Percentiles rank a stretch among this genome's conserved stretches.
Conservation (phyloP, 2,888 invertebrate genomes). For the Drosophila birchii region DNA sequence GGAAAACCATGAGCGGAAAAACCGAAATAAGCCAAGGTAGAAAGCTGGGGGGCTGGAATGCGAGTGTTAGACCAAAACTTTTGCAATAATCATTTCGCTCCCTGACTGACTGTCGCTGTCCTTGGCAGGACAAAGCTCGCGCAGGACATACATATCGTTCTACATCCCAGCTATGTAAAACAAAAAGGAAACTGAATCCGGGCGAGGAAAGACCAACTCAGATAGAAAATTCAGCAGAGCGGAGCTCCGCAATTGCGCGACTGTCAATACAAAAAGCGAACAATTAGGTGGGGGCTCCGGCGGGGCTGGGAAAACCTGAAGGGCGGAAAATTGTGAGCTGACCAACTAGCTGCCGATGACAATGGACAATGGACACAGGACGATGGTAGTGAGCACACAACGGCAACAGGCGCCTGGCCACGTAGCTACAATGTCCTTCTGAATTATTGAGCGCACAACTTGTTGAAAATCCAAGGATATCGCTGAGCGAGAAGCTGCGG, state of each 20-base stretch:
- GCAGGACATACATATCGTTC: conserved; percentile 20
- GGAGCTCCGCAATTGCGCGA: conserved; percentile 70
- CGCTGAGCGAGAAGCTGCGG: conserved; percentile 24
- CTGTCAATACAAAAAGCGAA: conserved; percentile 73
- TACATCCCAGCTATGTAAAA: conserved; percentile 40
- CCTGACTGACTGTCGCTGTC: conserved; percentile 49
- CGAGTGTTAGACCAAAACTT: conserved; percentile 70
- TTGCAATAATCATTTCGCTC: conserved; percentile 72
- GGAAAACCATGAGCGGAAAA: conserved; percentile 21
- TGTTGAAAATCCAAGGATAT: conserved; percentile 74
- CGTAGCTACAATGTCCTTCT: conserved; percentile 60
- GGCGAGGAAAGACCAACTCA: conserved; percentile 45
- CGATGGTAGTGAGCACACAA: conserved; percentile 14
- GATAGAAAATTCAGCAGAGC: conserved; percentile 69
- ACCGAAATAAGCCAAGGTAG: conserved; percentile 48
- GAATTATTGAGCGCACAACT: conserved; percentile 76
- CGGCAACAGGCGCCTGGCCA: conserved; percentile 62
- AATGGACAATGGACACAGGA: conserved; percentile 37
- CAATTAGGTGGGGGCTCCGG: conserved; percentile 44
- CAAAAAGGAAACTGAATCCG: conserved; percentile 40
- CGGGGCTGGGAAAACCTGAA: neutral
- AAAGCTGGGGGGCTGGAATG: conserved; percentile 36
- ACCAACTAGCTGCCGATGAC: conserved; percentile 55
- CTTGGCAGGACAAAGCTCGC: conserved; percentile 57
- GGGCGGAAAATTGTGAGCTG: conserved; percentile 11